Conservation (phyloP, 2,797 vertebrate species). For the Kryptopterus vitreolus region DNA sequence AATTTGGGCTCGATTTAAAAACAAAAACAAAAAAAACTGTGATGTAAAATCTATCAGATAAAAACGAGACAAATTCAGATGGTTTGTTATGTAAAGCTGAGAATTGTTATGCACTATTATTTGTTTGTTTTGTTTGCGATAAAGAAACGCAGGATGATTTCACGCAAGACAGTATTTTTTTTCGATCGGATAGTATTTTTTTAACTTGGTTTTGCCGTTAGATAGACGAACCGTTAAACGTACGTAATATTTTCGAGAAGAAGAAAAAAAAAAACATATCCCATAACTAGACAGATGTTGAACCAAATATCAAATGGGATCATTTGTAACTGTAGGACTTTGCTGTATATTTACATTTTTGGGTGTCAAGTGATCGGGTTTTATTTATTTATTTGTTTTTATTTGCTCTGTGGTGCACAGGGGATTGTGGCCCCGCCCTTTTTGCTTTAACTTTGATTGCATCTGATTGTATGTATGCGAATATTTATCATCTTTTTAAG, state of each 20-base stretch:
- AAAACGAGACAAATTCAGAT: slow-evolving; percentile 52
- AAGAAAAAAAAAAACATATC: neutral
- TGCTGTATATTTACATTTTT: slow-evolving; percentile 38
- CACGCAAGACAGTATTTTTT: slow-evolving; percentile 79
- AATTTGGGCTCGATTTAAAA: slow-evolving; percentile 37
- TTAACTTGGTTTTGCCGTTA: slow-evolving; percentile 61
- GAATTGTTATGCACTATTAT: slow-evolving; percentile 81
- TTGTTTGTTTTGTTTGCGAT: slow-evolving; percentile 61
- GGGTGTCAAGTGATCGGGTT: slow-evolving; percentile 52
- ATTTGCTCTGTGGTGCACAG: slow-evolving; percentile 62
- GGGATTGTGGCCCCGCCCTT: slow-evolving; percentile 55
- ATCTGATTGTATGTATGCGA: slow-evolving; percentile 60
- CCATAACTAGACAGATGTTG: slow-evolving; percentile 22
- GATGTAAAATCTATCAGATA: slow-evolving; percentile 53
- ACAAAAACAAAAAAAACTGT: too few relatives aligned
- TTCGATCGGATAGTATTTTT: slow-evolving; percentile 71
- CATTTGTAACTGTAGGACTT: neutral
- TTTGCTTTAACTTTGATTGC: slow-evolving; percentile 59
- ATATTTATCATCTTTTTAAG: slow-evolving; percentile 54
- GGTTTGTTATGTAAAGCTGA: slow-evolving; percentile 67
- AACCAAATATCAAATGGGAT: slow-evolving; percentile 10
- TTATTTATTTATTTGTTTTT: slow-evolving; percentile 34
- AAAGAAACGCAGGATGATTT: slow-evolving; percentile 62
- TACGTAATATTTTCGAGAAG: neutral
- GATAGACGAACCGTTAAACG: slow-evolving; percentile 1